Evolutionary conservation across 2,797 vertebrate genomes (phyloP), one percentile per base, ranked within the genome.

Genomic region (Rhynchonycteris naso): DNA sequence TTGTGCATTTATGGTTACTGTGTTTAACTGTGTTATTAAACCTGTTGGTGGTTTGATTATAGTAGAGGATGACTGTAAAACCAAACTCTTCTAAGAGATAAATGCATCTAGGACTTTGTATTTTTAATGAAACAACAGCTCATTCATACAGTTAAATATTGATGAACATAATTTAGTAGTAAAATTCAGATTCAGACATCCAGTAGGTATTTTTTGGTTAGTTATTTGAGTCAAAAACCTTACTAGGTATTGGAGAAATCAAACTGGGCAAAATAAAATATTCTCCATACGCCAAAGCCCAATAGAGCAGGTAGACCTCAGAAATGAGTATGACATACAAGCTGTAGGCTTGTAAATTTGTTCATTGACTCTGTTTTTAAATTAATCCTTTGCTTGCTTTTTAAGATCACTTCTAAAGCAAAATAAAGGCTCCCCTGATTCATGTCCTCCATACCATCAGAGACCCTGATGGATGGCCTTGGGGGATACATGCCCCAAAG

Each of bases 221-320:
- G 61, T 74, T 83, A 79, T 65, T 86, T 59, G 95, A 72, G n/a
- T 92, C 26, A 91, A 59, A 93, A 59, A 16, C 7, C 56, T 88
- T 35, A 33, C 15, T n/a, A 43, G 71, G 26, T 88, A 5, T 86
- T 94, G 22, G 24, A 16, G 24, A 97, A 94, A 54, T 75, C 30
- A 68, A 63, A 7, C n/a, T 78, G 50, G 84, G 38, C 4, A 69
- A 86, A 92, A 85, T 59, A 50, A 88, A 65, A 33, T 75, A n/a
- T 63, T 89, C 56, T 86, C 12, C 72, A 12, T 59, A n/a, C 38
- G 24, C 33, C 47, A 47, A 68, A 79, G 18, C 56, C 9, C 47
- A 30, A 28, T 50, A 59, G n/a, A 88, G 50, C 28, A 81, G 22
- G 33, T 47, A 58, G 33, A 58, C 1, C 43, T 78, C 22, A 66